These are phyloP conservation scores for Aspidapion aeneum DNA, from an alignment of 2,888 invertebrate genomes.

Conservation along the genomic window DNA sequence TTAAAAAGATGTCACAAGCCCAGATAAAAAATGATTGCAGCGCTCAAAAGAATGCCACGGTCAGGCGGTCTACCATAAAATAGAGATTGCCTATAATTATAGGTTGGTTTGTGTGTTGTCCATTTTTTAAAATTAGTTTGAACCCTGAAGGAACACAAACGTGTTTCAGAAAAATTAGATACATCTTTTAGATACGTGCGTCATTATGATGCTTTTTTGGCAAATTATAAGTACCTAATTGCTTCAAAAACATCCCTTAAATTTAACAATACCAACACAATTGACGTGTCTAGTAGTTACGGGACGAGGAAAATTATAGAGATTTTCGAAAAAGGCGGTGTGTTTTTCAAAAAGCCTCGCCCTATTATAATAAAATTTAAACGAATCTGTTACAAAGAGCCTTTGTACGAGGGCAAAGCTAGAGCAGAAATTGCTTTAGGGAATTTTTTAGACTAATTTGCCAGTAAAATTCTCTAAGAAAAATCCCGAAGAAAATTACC, in stretches of 20 bases:
- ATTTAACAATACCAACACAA: background rate
- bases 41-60: conserved; percentile 39
- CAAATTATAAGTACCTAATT: background rate
- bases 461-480: no score
- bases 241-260: background rate
- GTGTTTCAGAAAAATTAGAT: background rate
- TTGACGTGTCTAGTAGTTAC: background rate
- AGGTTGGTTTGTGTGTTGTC: conserved; percentile 40
- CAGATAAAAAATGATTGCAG: conserved; percentile 38
- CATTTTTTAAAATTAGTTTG: conserved; percentile 45
- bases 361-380: background rate
- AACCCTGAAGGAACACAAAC: conserved; percentile 11
- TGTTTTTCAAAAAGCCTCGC: background rate
- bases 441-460: no score
- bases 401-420: background rate
- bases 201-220: background rate
- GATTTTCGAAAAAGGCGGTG: background rate
- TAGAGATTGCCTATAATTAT: conserved; percentile 47
- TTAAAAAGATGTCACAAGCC: conserved; percentile 27
- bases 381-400: background rate
- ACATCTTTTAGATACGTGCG: background rate
- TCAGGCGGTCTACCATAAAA: conserved; percentile 40
- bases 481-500: no score
- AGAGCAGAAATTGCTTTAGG: background rate
- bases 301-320: background rate